These are phyloP conservation scores for Agonopterix heracliana DNA, from an alignment of 2,888 invertebrate species.

Conservation along the genomic window DNA sequence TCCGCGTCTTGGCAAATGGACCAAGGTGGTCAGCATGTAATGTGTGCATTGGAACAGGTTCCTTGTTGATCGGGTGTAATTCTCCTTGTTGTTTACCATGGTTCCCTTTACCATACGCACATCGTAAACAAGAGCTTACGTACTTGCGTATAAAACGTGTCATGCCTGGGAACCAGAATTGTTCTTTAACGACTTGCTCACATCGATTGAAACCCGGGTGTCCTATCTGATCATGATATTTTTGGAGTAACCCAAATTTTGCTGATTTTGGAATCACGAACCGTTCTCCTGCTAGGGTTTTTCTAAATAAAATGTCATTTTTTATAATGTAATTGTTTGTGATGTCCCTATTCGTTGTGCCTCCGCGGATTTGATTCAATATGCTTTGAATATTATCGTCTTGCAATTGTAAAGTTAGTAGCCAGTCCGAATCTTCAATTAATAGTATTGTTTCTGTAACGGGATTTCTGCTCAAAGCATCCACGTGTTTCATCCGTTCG, in stretches of 20 bases:
- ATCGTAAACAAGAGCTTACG: conserved; percentile 16
- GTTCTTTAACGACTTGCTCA: conserved; percentile 21
- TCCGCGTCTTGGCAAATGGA: conserved; percentile 11
- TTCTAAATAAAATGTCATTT: conserved; percentile 2
- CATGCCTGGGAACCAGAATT: conserved; percentile 47
- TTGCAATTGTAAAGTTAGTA: conserved; percentile 17
- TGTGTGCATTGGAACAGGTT: conserved; percentile 2
- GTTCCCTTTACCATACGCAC: conserved; percentile 4
- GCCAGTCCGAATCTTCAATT: conserved; percentile 1
- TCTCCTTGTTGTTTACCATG: conserved; percentile 14
- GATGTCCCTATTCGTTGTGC: not conserved
- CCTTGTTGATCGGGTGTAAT: conserved; percentile 20
- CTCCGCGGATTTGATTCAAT: not conserved
- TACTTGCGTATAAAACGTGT: conserved; percentile 34
- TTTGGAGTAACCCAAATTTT: too few species aligned
- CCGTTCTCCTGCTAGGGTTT: conserved; percentile 3
- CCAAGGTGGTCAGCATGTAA: conserved; percentile 20
- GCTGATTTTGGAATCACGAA: too few species aligned
- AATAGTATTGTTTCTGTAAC: not conserved
- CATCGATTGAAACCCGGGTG: too few species aligned
- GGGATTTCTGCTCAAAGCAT: not conserved
- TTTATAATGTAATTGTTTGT: conserved; percentile 1
- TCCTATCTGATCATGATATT: too few species aligned
- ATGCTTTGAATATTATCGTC: conserved; percentile 4
- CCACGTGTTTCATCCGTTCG: conserved; percentile 8